Percentiles rank a stretch among this genome's conserved stretches.
Conservation (phyloP, 2,797 vertebrate species). For the Onychomys arenicola region DNA sequence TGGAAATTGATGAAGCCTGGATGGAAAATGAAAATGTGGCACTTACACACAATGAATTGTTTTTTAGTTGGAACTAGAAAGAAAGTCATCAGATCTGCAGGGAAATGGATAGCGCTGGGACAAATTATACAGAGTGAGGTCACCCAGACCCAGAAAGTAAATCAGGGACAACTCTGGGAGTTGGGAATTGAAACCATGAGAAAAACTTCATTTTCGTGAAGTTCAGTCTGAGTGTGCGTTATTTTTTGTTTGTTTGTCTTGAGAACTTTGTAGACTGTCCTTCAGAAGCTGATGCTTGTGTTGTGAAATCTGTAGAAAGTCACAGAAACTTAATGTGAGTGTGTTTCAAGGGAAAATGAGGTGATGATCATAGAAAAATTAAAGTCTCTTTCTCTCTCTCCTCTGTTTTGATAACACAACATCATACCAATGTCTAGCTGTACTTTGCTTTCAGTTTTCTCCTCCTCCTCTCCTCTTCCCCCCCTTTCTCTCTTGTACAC, state of each 20-base stretch:
- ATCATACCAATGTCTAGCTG: not conserved
- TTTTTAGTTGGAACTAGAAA: not conserved
- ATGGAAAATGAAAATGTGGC: not conserved
- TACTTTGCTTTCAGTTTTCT: not conserved
- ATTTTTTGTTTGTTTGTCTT: not conserved
- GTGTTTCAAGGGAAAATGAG: conserved; percentile 7
- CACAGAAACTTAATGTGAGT: not conserved
- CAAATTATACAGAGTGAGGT: not conserved
- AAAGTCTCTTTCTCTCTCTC: not conserved
- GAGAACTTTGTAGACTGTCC: not conserved
- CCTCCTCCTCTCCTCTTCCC: not conserved
- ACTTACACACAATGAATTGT: not conserved
- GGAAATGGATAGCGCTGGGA: not conserved
- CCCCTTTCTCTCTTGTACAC: not conserved
- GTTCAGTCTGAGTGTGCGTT: no score
- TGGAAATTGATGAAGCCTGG: not conserved
- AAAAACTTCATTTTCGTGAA: not conserved
- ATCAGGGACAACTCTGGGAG: not conserved
- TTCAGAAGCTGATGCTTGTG: not conserved
- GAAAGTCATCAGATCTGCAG: not conserved
- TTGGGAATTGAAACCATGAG: not conserved
- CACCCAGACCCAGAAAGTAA: not conserved
- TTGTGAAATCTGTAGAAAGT: not conserved
- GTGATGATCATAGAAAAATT: not conserved
- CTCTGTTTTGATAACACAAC: not conserved